These are phyloP conservation scores for Theretra japonica DNA, from an alignment of 2,888 invertebrate genomes.

Conservation along the genomic window DNA sequence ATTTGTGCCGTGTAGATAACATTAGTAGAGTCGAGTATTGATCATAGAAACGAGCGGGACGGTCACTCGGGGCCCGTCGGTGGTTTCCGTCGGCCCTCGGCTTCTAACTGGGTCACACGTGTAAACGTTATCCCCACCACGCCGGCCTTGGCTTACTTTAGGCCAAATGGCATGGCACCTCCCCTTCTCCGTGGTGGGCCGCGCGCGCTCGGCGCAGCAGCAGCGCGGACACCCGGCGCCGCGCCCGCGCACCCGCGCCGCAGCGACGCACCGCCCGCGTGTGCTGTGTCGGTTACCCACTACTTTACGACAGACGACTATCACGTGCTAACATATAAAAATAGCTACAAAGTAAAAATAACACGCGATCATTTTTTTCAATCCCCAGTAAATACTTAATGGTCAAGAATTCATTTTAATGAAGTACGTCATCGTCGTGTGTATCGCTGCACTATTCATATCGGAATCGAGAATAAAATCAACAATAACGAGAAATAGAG, in stretches of 20 bases:
- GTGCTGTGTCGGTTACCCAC: conserved; percentile 34
- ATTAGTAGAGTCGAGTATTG: conserved; percentile 55
- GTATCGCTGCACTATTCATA: neutral
- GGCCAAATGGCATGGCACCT: conserved; percentile 73
- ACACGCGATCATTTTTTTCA: conserved; percentile 32
- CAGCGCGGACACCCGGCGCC: neutral
- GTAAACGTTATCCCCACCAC: conserved; percentile 81
- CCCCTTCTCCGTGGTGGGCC: conserved; percentile 62
- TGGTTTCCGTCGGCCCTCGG: conserved; percentile 69
- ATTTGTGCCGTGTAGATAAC: conserved; percentile 46
- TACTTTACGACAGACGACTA: conserved; percentile 38
- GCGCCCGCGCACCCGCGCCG: no score
- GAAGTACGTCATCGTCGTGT: neutral
- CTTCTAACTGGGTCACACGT: conserved; percentile 83
- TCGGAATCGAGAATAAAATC: neutral
- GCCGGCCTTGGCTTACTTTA: conserved; percentile 83
- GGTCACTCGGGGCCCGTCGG: conserved; percentile 63
- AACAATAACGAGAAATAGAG: neutral
- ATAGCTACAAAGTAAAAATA: conserved; percentile 31
- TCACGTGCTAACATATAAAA: conserved; percentile 33
- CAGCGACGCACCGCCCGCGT: neutral
- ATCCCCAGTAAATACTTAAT: conserved; percentile 24
- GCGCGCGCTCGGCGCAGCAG: conserved; percentile 42
- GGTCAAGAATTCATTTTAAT: neutral
- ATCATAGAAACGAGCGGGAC: conserved; percentile 60